phyloP scores from a whole-genome alignment of 2,888 invertebrate genomes.

The Choreutis nemorana region DNA sequence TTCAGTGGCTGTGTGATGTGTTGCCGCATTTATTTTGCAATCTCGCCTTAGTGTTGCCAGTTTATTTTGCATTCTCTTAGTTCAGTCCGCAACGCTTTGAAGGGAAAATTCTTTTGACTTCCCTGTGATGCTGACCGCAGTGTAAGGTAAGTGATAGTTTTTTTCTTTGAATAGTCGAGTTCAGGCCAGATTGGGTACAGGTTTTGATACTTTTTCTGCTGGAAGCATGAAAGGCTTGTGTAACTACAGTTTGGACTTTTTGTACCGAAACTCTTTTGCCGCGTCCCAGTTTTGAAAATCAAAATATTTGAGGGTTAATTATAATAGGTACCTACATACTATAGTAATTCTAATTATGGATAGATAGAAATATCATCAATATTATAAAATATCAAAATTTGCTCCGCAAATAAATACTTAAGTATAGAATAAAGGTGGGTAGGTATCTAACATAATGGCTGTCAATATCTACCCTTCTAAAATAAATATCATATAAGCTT shows the following conservation, averaged over 20 bases:
- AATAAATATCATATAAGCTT: no score
- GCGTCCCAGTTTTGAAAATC: slow-evolving; percentile 2
- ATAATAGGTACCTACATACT: no score
- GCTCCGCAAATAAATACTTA: no score
- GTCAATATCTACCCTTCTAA: no score
- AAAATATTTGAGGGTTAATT: no score
- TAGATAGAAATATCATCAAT: no score
- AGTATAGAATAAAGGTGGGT: no score
- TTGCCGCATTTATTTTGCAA: slow-evolving; percentile 62
- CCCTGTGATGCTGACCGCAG: slow-evolving; percentile 43
- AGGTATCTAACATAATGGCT: no score
- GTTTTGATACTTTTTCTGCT: slow-evolving; percentile 14
- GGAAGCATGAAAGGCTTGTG: no score
- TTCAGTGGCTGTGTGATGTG: slow-evolving; percentile 62
- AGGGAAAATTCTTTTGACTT: slow-evolving; percentile 60
- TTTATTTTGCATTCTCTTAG: slow-evolving; percentile 53
- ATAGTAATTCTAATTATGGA: no score
- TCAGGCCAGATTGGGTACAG: slow-evolving; percentile 18
- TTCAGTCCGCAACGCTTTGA: slow-evolving; percentile 52
- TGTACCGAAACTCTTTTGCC: slow-evolving; percentile 2
- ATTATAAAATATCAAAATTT: no score
- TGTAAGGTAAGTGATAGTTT: slow-evolving; percentile 45
- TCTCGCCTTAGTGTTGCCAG: slow-evolving; percentile 39
- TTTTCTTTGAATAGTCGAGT: slow-evolving; percentile 40
- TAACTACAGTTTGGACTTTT: no score